Evolutionary conservation across 92 coral and sea anemone species (phyloP), one percentile per base, ranked within the genome.

Genomic region (Actinernus sp.): DNA sequence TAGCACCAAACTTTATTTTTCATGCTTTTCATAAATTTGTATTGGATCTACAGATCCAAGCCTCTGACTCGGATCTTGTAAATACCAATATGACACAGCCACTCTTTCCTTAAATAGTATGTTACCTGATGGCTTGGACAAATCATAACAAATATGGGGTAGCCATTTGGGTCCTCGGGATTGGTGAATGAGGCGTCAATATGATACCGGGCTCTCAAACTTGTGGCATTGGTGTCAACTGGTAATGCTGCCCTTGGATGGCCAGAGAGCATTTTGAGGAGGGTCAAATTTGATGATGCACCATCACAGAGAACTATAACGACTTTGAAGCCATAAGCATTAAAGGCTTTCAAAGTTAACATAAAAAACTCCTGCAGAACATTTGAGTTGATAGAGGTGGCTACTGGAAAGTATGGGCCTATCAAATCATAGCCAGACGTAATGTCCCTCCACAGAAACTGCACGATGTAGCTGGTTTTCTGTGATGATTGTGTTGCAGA

Each of bases 361-460:
- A 63, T 26, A n/a, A 63, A 63, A 28, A 63, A 63, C 26, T 46
- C 70, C 56, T 63, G 55, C n/a, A 28, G 55, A 56, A 63, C 32
- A 19, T 63, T 63, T 1, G 56, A 63, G 48, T 63, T 56, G 43
- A 46, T 17, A 23, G 70, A 63, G n/a, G 13, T 63, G 2, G 69
- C 26, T 12, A 61, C 69, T 43, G 69, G 55, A 21, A 61, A 1
- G 55, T 61, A 61, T 8, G 53, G 67, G 3, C 67, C 67, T 39
- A 60, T 60, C 67, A 60, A 10, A 36, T 60, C 67, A 24, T 9
- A 60, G 20, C 51, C 67, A 19, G 67, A 60, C 32, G 67, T 60
- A 32, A 60, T 8, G 52, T 60, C 67, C 67, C 67, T 60, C 67
- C 67, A 37, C 0, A 60, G 67, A 60, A 60, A 60, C 20, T 60